Base-by-base conservation (phyloP, 2,888 invertebrate genomes). In the Agelastica alni region DNA sequence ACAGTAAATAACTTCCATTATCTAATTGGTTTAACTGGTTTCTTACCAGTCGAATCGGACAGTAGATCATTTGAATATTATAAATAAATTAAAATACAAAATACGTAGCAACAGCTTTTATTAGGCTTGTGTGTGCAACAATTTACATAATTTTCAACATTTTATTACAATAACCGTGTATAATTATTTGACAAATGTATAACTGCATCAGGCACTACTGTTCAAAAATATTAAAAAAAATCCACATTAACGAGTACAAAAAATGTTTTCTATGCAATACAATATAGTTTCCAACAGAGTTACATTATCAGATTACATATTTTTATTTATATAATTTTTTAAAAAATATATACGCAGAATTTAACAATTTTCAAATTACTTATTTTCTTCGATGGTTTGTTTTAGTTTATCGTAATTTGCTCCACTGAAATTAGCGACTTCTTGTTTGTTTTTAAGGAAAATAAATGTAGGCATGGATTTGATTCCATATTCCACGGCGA, bases 381-480 rank as follows among this genome's bases (percentile, higher is more conserved):
- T 83, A 66, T 81, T 73, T 67, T 83, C 83, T 51, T 79, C 63
- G 60, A 89, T 81, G 46, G 80, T 80, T 69, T 81, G 80, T 70
- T 79, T 81, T 46, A 93, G 78, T 77, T 85, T 89, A 18, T 85
- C 85, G 45, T 81, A 82, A 72, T 90, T 92, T 22, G 92, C 91
- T 12, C 93, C 93, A 53, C 88, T 85, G 78, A 93, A 91, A 62
- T 83, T 82, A 6, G 86, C 84, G 44, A 92, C 77, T 72, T 83
- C 83, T 70, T 81, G 73, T 53, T 81, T 79, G 67, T 83, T 84
- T 78, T 92, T 93, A 62, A 94, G 79, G 76, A 93, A 93, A 10
- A 93, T 79, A 74, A 95, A 94, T 2, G 94, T 94, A 34, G 94
- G 94, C 93, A 94, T 93, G 48, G 91, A 89, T 64, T 84, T 81